Conservation (phyloP, 2,113 vertebrate genomes). For the Gasterosteus aculeatus region DNA sequence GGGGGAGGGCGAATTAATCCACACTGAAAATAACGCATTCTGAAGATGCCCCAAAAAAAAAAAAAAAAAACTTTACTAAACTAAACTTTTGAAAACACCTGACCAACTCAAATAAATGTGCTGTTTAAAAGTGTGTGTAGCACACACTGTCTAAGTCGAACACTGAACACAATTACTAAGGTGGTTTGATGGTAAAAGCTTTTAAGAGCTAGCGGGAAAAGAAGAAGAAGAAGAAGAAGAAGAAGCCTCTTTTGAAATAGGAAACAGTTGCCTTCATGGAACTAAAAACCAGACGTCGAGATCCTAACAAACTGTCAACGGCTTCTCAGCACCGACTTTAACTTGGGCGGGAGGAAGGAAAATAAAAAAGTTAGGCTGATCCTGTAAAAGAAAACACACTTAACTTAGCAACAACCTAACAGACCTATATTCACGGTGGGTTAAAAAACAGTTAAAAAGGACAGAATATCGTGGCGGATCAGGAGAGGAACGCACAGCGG, state of each 20-base stretch:
- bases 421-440: conserved; percentile 17
- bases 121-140: conserved; percentile 47
- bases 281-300: background rate
- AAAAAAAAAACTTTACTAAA: background rate
- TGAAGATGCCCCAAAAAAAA: background rate
- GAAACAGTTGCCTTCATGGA: background rate
- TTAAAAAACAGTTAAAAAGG: conserved; percentile 39
- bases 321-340: background rate
- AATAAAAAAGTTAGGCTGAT: conserved; percentile 20
- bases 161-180: conserved; percentile 5
- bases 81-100: conserved; percentile 24
- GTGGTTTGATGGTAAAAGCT: conserved; percentile 7
- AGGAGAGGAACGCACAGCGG: conserved; percentile 20
- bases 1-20: background rate
- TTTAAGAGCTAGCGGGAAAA: background rate
- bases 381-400: conserved; percentile 31
- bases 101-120: conserved; percentile 41
- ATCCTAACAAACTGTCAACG: conserved; percentile 7
- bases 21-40: conserved; percentile 35
- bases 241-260: background rate
- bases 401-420: conserved; percentile 31
- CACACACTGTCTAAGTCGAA: conserved; percentile 37
- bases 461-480: conserved; percentile 18
- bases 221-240: background rate
- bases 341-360: background rate